These are phyloP conservation scores for Marmota monax DNA, from an alignment of 2,113 vertebrate genomes.

Conservation along the genomic window DNA sequence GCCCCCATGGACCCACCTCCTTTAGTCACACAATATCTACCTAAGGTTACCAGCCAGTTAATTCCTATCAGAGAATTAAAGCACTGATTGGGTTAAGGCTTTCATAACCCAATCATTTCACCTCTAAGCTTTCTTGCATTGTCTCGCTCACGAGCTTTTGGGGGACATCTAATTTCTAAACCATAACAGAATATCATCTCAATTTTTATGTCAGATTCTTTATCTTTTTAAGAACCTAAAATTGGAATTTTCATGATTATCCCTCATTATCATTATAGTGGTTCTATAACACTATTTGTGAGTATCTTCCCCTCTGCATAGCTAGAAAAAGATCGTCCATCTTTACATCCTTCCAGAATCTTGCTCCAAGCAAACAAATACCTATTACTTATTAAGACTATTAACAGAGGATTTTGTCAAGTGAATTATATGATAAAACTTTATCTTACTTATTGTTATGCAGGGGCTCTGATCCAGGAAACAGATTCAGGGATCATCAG, in stretches of 20 bases:
- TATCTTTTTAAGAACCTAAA: not conserved
- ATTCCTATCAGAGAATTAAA: too few species aligned
- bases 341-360: not conserved
- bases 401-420: not conserved
- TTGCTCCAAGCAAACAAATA: not conserved
- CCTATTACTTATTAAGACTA: not conserved
- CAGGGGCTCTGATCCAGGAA: too few species aligned
- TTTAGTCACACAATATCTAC: too few species aligned
- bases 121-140: too few species aligned
- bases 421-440: not conserved
- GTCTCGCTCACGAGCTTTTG: too few species aligned
- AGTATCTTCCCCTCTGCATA: not conserved
- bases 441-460: not conserved
- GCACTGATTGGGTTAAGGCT: too few species aligned
- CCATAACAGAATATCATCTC: not conserved
- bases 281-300: too few species aligned
- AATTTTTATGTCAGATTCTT: not conserved
- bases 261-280: not conserved
- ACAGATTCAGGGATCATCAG: too few species aligned
- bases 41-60: too few species aligned
- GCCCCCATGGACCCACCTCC: too few species aligned
- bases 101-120: too few species aligned
- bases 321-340: not conserved
- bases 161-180: too few species aligned
- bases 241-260: not conserved